Evolutionary conservation across 2,113 vertebrate species (phyloP), one percentile per base, ranked within the genome.

Genomic region (Sturnus vulgaris): DNA sequence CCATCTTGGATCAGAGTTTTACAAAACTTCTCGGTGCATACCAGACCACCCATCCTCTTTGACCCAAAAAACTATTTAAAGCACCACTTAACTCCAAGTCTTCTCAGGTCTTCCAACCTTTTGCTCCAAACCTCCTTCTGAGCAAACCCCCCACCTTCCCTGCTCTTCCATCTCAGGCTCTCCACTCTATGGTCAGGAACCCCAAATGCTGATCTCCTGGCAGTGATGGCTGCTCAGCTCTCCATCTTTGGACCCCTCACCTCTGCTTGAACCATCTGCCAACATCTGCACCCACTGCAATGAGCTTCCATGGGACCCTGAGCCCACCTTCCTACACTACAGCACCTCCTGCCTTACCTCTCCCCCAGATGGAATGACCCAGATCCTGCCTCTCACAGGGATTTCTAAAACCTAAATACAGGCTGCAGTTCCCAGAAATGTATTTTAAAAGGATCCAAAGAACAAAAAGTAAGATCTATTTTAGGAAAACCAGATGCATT

Each of bases 301-400:
- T 3, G n/a, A 86, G 3, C 33, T 63, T 61, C 53, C 46, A 12
- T 1, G 10, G 17, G 10, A 42, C 20, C 11, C n/a, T 49, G 42
- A 90, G 15, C 40, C 37, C 40, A 57, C 13, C 33, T 57, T 53
- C 24, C 21, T 52, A 30, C 42, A 27, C 14, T 21, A 28, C 63
- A 86, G 19, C 10, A 21, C 11, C 55, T 65, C 17, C 12, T 69
- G 46, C 33, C 18, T 42, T 8, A 5, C 8, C 0, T 0, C 1
- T 5, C 8, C 6, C 3, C 5, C 16, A 28, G 30, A 33, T 7
- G 6, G 19, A 82, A 79, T 76, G 56, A 90, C 12, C 11, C 44
- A 76, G 13, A 19, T 88, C 11, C 21, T 55, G 22, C 15, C 17
- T 75, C 39, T 73, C 22, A 7, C 16, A 49, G 27, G 19, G 15